Evolutionary conservation across 2,113 vertebrate species (phyloP).

Genomic region (Phyllostomus discolor): DNA sequence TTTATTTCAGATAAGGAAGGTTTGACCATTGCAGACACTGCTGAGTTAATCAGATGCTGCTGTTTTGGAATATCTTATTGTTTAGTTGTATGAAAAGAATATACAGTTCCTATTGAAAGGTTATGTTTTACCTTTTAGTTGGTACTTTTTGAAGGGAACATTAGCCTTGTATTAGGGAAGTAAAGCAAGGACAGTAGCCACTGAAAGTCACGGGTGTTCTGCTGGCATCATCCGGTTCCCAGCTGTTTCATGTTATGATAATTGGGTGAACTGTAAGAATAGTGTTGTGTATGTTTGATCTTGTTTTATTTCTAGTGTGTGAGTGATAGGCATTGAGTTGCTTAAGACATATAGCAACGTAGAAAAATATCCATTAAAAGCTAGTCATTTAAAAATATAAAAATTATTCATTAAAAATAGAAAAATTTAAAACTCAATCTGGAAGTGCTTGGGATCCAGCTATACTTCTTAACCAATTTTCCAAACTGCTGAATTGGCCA

Average conservation of each 20-base stretch:
- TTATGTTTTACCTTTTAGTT: neutral
- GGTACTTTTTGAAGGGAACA: conserved; percentile 21
- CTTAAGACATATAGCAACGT: neutral
- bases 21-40: neutral
- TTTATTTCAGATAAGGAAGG: neutral
- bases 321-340: conserved; percentile 23
- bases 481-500: neutral
- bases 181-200: neutral
- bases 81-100: conserved; percentile 39
- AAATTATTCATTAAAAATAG: neutral
- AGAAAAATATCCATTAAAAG: neutral
- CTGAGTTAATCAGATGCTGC: neutral
- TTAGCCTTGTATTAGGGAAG: conserved; percentile 41
- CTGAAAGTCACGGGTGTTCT: neutral
- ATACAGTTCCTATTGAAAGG: neutral
- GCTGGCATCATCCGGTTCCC: neutral
- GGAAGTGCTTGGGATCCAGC: neutral
- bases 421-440: conserved; percentile 3
- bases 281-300: neutral
- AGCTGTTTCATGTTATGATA: conserved; percentile 16
- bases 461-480: neutral
- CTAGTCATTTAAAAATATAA: neutral
- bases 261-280: neutral
- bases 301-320: conserved; percentile 38
- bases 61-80: conserved; percentile 37